Conservation (phyloP, 2,888 invertebrate species). For the Calliphora vomitoria region DNA sequence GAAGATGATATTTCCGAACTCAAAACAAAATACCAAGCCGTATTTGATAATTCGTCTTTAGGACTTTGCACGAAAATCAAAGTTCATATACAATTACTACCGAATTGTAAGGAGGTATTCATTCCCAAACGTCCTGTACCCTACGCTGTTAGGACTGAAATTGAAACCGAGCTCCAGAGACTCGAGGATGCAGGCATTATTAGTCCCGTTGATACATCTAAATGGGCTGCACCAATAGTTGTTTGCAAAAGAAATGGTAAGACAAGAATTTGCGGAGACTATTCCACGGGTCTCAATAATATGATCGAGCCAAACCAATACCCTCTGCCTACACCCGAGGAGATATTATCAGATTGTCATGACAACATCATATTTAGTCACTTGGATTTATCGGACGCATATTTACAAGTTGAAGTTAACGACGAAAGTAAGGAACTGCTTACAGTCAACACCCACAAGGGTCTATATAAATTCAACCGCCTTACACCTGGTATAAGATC, state of each 20-base stretch:
- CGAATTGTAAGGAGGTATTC: constrained; percentile 23
- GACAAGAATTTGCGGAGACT: constrained; percentile 74
- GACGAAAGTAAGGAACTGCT: constrained; percentile 68
- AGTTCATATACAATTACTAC: constrained; percentile 16
- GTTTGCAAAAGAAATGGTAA: constrained; percentile 60
- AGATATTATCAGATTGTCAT: constrained; percentile 72
- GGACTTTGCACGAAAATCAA: constrained; percentile 19
- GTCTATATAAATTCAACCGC: constrained; percentile 64
- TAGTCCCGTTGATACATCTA: constrained; percentile 68
- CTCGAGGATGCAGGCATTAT: constrained; percentile 68
- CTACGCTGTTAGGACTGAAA: constrained; percentile 64
- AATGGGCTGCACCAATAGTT: constrained; percentile 75
- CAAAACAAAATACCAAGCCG: background rate
- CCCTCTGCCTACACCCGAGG: constrained; percentile 69
- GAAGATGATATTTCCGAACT: constrained; percentile 7
- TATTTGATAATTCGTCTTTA: constrained; percentile 16
- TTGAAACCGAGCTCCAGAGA: constrained; percentile 67
- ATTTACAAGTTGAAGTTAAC: constrained; percentile 73
- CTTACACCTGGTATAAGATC: constrained; percentile 74
- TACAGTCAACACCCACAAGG: constrained; percentile 69
- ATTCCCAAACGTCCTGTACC: constrained; percentile 71
- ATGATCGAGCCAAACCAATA: constrained; percentile 69
- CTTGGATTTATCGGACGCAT: constrained; percentile 74
- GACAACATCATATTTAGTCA: constrained; percentile 62
- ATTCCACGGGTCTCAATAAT: constrained; percentile 64